Percentiles rank a stretch among this genome's conserved stretches.
Evolutionary conservation across 1,140 invertebrate species (phyloP).

Genomic region (Belonocnema kinseyi): DNA sequence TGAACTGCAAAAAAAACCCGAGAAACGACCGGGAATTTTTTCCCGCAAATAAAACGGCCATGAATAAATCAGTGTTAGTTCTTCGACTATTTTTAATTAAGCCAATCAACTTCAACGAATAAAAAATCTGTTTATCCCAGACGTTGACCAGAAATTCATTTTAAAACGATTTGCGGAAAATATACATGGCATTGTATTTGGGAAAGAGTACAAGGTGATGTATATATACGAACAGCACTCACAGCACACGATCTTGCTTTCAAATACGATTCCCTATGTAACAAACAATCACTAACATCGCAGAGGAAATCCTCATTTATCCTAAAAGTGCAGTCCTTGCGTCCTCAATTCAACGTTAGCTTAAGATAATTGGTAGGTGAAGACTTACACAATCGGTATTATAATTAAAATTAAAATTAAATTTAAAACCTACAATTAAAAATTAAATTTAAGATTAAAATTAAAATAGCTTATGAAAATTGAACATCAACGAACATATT

Average conservation of each 20-base stretch:
- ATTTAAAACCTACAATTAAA: neutral
- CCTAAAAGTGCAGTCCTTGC: constrained; percentile 43
- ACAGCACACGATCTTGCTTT: constrained; percentile 62
- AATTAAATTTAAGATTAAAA: neutral
- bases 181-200: constrained; percentile 21
- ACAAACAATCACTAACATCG: constrained; percentile 49
- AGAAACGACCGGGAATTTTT: too few relatives aligned
- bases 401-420: neutral
- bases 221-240: constrained; percentile 51
- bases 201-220: constrained; percentile 34
- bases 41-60: too few relatives aligned
- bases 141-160: neutral
- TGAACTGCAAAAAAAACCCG: too few relatives aligned
- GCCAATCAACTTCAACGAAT: too few relatives aligned
- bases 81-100: too few relatives aligned
- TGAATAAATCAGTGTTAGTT: too few relatives aligned
- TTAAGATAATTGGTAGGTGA: constrained; percentile 34
- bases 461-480: neutral
- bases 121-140: too few relatives aligned
- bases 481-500: neutral
- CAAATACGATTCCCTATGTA: constrained; percentile 47
- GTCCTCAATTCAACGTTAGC: constrained; percentile 39
- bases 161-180: constrained; percentile 6
- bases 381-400: neutral
- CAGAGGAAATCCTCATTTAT: constrained; percentile 8